Percentiles rank a stretch among this genome's conserved stretches.
phyloP scores from a whole-genome alignment of 53 echinoderm and acorn worm species.

The Patiria pectinifera region DNA sequence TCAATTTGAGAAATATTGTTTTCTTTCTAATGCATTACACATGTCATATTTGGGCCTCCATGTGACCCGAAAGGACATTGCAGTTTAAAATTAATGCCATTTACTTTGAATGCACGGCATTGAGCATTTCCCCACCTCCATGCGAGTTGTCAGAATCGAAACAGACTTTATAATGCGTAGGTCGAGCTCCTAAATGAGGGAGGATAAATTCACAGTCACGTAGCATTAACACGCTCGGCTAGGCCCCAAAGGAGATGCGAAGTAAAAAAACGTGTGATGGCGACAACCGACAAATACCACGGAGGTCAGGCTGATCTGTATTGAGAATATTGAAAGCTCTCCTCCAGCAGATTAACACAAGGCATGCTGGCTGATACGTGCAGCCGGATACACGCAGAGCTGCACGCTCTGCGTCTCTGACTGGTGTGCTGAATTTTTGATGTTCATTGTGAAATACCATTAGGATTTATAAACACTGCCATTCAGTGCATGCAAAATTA shows the following conservation, averaged over 20 bases:
- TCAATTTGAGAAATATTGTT: too few species aligned
- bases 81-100: background rate
- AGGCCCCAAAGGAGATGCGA: slow-evolving; percentile 41
- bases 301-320: slow-evolving; percentile 17
- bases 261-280: slow-evolving; percentile 30
- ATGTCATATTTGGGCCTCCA: background rate
- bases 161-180: background rate
- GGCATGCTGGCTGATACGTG: background rate
- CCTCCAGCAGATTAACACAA: slow-evolving; percentile 5
- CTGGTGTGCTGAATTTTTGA: too few species aligned
- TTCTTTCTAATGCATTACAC: too few species aligned
- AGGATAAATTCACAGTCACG: slow-evolving; percentile 57
- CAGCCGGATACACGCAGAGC: background rate
- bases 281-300: slow-evolving; percentile 35
- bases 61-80: background rate
- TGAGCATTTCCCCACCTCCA: background rate
- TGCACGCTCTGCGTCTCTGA: too few species aligned
- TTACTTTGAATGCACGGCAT: background rate
- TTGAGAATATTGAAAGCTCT: slow-evolving; percentile 4
- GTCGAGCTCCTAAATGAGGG: slow-evolving; percentile 17
- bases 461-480: background rate
- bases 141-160: background rate
- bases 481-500: background rate
- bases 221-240: slow-evolving; percentile 51
- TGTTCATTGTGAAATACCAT: too few species aligned